A percentile compares a stretch with the other conserved stretches of the same genome.
phyloP scores from a whole-genome alignment of 2,888 invertebrate species.

The Melieria picta region DNA sequence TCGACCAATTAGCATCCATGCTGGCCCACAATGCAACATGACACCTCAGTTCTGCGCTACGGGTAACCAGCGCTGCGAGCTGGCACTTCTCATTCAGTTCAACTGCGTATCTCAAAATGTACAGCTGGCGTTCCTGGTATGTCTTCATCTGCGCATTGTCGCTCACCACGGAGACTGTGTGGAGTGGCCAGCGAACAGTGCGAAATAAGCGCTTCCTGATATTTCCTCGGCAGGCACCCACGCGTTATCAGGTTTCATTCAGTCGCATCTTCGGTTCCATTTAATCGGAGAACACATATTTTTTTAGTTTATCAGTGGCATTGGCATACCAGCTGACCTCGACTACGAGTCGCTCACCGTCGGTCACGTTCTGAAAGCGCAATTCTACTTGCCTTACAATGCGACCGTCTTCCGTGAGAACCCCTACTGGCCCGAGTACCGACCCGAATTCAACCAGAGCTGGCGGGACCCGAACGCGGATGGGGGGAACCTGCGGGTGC shows the following conservation, averaged over 20 bases:
- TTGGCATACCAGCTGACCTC: conserved; percentile 60
- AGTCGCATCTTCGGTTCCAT: not conserved
- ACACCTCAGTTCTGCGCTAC: no score
- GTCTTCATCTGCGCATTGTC: no score
- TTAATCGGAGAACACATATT: not conserved
- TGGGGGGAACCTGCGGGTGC: not conserved
- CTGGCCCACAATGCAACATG: no score
- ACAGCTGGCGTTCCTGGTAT: no score
- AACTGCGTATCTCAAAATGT: no score
- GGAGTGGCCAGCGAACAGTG: not conserved
- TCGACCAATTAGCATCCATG: no score
- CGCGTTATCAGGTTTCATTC: conserved; percentile 54
- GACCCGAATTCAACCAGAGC: conserved; percentile 35
- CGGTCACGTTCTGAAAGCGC: conserved; percentile 57
- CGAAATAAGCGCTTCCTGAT: conserved; percentile 53
- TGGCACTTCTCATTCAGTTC: no score
- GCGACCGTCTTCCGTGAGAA: conserved; percentile 55
- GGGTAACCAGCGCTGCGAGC: no score
- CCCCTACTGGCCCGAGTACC: conserved; percentile 57
- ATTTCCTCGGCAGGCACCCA: conserved; percentile 58
- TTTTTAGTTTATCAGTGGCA: conserved; percentile 57
- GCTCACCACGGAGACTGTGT: no score
- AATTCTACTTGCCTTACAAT: conserved; percentile 56
- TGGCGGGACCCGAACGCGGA: conserved; percentile 23
- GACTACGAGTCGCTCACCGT: conserved; percentile 56